A percentile compares a stretch with the other conserved stretches of the same genome.
phyloP scores from a whole-genome alignment of 2,113 vertebrate species.

The Pterocles gutturalis region DNA sequence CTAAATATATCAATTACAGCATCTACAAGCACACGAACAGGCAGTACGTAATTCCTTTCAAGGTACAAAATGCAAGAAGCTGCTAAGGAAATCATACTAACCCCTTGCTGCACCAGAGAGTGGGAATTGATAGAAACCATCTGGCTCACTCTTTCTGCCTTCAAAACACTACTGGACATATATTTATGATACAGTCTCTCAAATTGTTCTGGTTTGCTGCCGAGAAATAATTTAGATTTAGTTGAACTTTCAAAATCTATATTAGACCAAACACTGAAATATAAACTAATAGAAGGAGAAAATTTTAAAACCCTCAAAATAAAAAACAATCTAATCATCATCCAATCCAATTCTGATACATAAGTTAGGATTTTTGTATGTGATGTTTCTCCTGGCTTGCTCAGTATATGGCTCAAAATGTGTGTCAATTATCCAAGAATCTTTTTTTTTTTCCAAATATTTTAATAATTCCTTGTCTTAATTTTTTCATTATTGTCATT shows the following conservation, averaged over 20 bases:
- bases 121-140: slow-evolving; percentile 47
- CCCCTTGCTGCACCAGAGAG: neutral
- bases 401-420: neutral
- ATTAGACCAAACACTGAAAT: neutral
- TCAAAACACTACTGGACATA: neutral
- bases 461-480: neutral
- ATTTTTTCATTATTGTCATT: neutral
- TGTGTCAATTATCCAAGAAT: neutral
- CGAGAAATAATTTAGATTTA: slow-evolving; percentile 3
- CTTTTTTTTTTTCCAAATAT: neutral
- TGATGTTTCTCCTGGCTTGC: neutral
- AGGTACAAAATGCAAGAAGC: slow-evolving; percentile 50
- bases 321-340: neutral
- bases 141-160: slow-evolving; percentile 14
- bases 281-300: neutral
- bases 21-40: neutral
- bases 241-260: neutral
- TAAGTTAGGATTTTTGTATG: neutral
- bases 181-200: slow-evolving; percentile 3
- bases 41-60: neutral
- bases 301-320: neutral
- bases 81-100: slow-evolving; percentile 23
- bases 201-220: slow-evolving; percentile 20
- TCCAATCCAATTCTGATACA: neutral
- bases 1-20: neutral